Conservation (phyloP, 1,140 invertebrate species). For the Leptonema lineaticorne region DNA sequence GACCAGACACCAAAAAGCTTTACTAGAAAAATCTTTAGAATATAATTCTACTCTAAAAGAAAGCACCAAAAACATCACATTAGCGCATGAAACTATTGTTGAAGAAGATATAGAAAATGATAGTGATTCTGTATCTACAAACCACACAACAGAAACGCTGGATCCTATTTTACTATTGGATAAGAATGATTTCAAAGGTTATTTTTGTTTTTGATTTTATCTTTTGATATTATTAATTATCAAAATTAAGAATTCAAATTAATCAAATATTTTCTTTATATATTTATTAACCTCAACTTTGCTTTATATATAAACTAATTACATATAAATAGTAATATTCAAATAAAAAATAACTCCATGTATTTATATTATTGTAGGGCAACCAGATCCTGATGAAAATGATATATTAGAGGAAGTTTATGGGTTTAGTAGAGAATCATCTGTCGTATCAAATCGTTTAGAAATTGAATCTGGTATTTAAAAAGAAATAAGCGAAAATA, state of each 20-base stretch:
- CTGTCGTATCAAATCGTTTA: neutral
- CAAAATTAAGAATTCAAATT: too few species aligned
- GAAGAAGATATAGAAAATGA: slow-evolving; percentile 17
- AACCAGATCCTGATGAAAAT: slow-evolving; percentile 13
- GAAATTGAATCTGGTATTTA: neutral
- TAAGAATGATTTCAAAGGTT: slow-evolving; percentile 48
- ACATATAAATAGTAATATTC: too few species aligned
- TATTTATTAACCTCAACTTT: neutral
- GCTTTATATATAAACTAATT: neutral
- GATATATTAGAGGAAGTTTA: neutral
- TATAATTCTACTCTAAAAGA: slow-evolving; percentile 37
- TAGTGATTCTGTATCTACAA: slow-evolving; percentile 37
- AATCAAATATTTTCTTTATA: too few species aligned
- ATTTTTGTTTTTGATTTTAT: neutral
- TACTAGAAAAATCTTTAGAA: slow-evolving; percentile 44
- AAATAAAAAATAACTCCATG: too few species aligned
- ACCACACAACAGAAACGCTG: slow-evolving; percentile 44
- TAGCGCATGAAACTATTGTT: neutral
- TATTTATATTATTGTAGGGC: neutral
- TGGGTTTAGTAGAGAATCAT: slow-evolving; percentile 10
- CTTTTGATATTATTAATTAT: neutral
- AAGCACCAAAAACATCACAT: neutral
- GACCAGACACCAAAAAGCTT: slow-evolving; percentile 47
- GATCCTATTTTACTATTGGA: slow-evolving; percentile 47
- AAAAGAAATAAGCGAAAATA: too few species aligned